Percentiles rank a stretch among this genome's conserved stretches.
These are phyloP conservation scores for Brevimyrus niger DNA, from an alignment of 2,113 vertebrate genomes.

Conservation along the genomic window DNA sequence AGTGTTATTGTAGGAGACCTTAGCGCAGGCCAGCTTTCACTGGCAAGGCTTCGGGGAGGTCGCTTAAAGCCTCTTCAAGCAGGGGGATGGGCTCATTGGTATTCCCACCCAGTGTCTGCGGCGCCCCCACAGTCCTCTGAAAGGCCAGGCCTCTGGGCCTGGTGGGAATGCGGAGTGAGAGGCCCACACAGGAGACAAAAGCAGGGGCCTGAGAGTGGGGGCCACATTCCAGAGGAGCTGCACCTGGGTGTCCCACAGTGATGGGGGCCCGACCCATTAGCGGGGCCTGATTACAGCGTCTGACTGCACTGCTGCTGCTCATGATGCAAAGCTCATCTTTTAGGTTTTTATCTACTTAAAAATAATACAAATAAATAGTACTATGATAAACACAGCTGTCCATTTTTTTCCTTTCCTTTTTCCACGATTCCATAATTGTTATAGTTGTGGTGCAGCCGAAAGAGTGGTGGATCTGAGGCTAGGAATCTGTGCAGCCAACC, in stretches of 20 bases:
- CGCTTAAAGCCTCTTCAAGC: constrained; percentile 15
- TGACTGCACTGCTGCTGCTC: background rate
- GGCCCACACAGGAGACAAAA: constrained; percentile 15
- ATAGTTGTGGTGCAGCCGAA: background rate
- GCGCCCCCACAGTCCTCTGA: constrained; percentile 13
- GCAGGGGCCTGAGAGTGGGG: constrained; percentile 17
- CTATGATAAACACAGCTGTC: background rate
- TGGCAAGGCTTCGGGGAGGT: background rate
- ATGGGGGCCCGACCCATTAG: background rate
- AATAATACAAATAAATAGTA: background rate
- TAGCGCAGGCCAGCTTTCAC: constrained; percentile 2
- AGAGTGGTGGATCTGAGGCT: no score
- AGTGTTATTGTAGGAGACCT: constrained; percentile 18
- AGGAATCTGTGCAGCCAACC: no score
- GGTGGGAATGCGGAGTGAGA: constrained; percentile 22
- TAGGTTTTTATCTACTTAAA: background rate
- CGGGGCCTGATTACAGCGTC: background rate
- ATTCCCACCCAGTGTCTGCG: constrained; percentile 8
- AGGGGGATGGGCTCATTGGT: constrained; percentile 17
- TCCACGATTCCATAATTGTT: background rate
- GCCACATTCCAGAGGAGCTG: constrained; percentile 19
- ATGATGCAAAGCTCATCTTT: background rate
- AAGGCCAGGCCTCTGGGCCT: constrained; percentile 13
- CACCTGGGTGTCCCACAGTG: constrained; percentile 23
- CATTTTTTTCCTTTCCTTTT: background rate